Percentiles rank a stretch among this genome's conserved stretches.
Evolutionary conservation across 2,113 vertebrate species (phyloP).

Genomic region (Gulo gulo): DNA sequence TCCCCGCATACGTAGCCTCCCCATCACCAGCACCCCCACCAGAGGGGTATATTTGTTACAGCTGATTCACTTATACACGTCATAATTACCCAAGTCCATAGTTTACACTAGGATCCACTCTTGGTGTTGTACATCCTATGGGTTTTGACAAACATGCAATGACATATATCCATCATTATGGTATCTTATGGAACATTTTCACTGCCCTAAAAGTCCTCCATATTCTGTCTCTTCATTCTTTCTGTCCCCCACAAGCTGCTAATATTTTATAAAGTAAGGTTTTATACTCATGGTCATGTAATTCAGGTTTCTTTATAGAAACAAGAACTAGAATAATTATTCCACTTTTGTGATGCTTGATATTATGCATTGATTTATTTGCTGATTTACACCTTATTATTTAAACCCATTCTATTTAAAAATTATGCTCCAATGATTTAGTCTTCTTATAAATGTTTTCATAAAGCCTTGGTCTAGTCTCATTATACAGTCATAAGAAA

Average conservation of each 20-base stretch:
- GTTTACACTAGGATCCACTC: background rate
- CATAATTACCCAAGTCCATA: background rate
- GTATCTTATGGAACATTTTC: background rate
- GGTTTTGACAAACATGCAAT: background rate
- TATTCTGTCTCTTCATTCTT: background rate
- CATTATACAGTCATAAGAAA: background rate
- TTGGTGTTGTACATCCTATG: background rate
- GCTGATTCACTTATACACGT: background rate
- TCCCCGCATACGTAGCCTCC: accelerated
- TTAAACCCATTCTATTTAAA: background rate
- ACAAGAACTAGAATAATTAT: background rate
- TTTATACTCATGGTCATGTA: background rate
- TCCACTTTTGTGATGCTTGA: background rate
- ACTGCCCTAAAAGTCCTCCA: background rate
- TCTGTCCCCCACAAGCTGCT: background rate
- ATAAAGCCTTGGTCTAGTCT: background rate
- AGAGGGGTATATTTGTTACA: background rate
- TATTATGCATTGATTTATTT: slow-evolving; percentile 21
- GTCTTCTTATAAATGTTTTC: background rate
- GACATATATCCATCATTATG: background rate
- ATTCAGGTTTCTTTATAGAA: background rate
- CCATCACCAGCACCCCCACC: background rate
- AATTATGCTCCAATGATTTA: background rate
- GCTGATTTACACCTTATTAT: background rate
- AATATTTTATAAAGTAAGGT: background rate